Conservation (phyloP, 2,797 vertebrate species). For the Otus scops region DNA sequence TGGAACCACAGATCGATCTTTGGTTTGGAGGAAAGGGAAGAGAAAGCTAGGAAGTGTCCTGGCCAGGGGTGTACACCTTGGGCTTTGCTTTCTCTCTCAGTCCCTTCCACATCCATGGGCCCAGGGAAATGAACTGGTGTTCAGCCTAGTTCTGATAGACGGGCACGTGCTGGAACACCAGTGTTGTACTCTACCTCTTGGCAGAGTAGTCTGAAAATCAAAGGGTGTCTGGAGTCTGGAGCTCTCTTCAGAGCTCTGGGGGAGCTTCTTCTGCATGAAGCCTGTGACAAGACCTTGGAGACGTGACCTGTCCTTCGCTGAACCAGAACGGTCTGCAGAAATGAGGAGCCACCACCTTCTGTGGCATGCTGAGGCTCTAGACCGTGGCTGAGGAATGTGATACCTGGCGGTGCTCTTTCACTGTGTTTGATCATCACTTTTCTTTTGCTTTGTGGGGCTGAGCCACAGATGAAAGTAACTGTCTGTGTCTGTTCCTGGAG, state of each 20-base stretch:
- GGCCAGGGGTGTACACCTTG: not conserved
- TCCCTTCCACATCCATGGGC: not conserved
- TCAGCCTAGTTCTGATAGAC: not conserved
- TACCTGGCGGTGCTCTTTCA: not conserved
- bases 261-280: rapidly evolving
- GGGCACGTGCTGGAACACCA: not conserved
- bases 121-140: not conserved
- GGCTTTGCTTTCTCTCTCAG: not conserved
- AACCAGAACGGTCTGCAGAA: not conserved
- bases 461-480: not conserved
- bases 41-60: not conserved
- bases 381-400: not conserved
- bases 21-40: not conserved
- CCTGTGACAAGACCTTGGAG: not conserved
- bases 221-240: not conserved
- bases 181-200: not conserved
- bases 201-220: not conserved
- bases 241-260: not conserved
- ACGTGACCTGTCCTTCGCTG: not conserved
- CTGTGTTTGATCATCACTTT: not conserved
- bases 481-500: not conserved
- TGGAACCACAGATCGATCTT: not conserved
- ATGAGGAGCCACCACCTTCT: not conserved
- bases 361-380: not conserved
- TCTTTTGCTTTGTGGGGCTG: not conserved